Evolutionary conservation across 1,140 invertebrate species (phyloP).

Genomic region (Eupeodes corollae): DNA sequence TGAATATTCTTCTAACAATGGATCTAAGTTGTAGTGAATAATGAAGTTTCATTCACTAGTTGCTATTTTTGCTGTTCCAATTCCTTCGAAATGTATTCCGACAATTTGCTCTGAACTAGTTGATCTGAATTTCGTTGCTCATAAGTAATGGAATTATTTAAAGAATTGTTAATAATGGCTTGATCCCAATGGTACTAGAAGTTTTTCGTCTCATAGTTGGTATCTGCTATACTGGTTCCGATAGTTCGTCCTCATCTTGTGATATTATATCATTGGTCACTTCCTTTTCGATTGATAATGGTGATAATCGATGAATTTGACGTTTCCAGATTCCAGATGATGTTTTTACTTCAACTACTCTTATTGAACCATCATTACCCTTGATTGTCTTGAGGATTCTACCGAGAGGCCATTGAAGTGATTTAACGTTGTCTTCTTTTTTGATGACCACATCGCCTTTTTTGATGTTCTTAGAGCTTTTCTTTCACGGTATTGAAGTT

Average conservation of each 20-base stretch:
- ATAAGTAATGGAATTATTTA: no score
- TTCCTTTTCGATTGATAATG: background rate
- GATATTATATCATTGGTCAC: background rate
- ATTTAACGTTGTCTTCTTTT: background rate
- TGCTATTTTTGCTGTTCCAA: background rate
- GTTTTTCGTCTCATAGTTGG: background rate
- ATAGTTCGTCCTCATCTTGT: background rate
- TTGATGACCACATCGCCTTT: conserved; percentile 2
- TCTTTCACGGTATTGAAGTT: no score
- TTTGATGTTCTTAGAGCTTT: background rate
- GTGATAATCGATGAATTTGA: background rate
- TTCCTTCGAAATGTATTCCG: no score
- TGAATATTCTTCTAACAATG: no score
- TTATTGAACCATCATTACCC: conserved; percentile 3
- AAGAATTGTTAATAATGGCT: no score
- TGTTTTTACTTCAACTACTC: conserved; percentile 7
- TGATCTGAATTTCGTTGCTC: no score
- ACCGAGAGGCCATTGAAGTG: conserved; percentile 12
- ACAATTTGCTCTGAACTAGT: no score
- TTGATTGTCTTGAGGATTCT: conserved; percentile 7
- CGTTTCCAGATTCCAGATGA: background rate
- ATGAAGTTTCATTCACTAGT: no score
- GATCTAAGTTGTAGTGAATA: no score
- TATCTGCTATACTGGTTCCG: background rate
- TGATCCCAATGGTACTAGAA: no score